Evolutionary conservation across 2,797 vertebrate genomes (phyloP), one percentile per base, ranked within the genome.

Genomic region (Iguana delicatissima): DNA sequence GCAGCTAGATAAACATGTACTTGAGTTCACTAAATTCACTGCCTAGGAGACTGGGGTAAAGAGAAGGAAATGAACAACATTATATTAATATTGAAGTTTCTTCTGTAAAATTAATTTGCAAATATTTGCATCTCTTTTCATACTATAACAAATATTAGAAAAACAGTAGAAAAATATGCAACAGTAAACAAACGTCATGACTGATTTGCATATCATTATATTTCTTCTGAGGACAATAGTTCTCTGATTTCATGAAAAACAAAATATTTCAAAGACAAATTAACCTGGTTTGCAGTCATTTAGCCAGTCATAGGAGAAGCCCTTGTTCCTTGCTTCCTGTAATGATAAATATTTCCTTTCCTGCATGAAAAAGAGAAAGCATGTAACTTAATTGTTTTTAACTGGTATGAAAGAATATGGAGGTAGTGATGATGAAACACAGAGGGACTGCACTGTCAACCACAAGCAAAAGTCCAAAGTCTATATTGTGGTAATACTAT

Each of bases 291-390:
- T 93, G 64, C 96, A 93, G 52, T 92, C 94, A 32, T 98, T 97
- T 77, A 93, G 93, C 99, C 99, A 99, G 93, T 99, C 97, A 20
- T 98, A 94, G 73, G 92, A 97, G 42, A 99, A 96, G 62, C 97
- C 96, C 85, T 97, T 98, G 85, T 96, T 97, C 94, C 98, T 98
- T 80, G 99, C 98, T 97, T 98, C 97, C 82, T 96, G 95, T 18
- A 99, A 96, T 80, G 98, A 92, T 95, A 99, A 91, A 86, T 98
- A 99, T 87, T 96, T 98, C 90, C 98, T 98, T 92, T 99, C 98
- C 99, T 99, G 92, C 14, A 92, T 1, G 38, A 72, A 91, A 55
- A 93, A 29, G 89, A 91, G 9, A 57, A 38, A 90, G 35, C 20
- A 57, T 12, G 6, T 79, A 32, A 24, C 29, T 52, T 38, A n/a